A percentile compares a stretch with the other conserved stretches of the same genome.
phyloP scores from a whole-genome alignment of 2,797 vertebrate genomes.

The Serranus cabrilla region DNA sequence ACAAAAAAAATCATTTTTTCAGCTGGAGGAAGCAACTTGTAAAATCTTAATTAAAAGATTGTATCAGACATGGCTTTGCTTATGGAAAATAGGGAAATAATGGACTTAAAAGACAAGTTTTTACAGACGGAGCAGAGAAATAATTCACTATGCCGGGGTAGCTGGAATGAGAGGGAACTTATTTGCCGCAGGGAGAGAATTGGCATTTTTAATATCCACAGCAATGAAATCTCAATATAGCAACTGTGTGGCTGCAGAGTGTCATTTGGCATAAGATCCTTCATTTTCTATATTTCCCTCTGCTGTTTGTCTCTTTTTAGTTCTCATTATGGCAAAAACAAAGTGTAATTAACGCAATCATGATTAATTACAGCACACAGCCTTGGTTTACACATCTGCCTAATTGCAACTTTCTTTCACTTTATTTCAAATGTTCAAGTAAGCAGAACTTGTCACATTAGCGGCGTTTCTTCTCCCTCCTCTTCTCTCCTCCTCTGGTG shows the following conservation, averaged over 20 bases:
- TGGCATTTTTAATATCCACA: slow-evolving; percentile 84
- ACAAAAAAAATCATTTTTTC: slow-evolving; percentile 53
- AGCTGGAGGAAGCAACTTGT: slow-evolving; percentile 78
- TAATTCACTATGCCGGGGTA: slow-evolving; percentile 69
- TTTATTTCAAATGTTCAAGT: slow-evolving; percentile 62
- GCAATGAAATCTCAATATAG: slow-evolving; percentile 71
- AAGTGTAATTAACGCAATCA: slow-evolving; percentile 84
- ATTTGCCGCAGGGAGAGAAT: slow-evolving; percentile 75
- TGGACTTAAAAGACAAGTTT: slow-evolving; percentile 81
- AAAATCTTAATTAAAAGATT: slow-evolving; percentile 88
- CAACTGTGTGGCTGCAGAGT: slow-evolving; percentile 47
- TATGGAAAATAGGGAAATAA: slow-evolving; percentile 82
- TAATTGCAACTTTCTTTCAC: slow-evolving; percentile 78
- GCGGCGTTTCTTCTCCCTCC: not conserved
- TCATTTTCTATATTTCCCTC: slow-evolving; percentile 55
- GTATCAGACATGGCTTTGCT: slow-evolving; percentile 78
- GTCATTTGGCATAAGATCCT: slow-evolving; percentile 62
- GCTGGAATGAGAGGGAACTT: slow-evolving; percentile 72
- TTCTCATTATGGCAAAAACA: slow-evolving; percentile 77
- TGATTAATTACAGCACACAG: slow-evolving; percentile 78
- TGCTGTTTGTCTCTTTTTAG: slow-evolving; percentile 62
- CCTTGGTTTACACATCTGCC: slow-evolving; percentile 79
- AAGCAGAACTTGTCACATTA: slow-evolving; percentile 52
- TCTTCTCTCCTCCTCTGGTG: slow-evolving; percentile 1
- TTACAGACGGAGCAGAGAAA: slow-evolving; percentile 68